Evolutionary conservation across 2,797 vertebrate genomes (phyloP).

Genomic region (Coregonus ussuriensis): DNA sequence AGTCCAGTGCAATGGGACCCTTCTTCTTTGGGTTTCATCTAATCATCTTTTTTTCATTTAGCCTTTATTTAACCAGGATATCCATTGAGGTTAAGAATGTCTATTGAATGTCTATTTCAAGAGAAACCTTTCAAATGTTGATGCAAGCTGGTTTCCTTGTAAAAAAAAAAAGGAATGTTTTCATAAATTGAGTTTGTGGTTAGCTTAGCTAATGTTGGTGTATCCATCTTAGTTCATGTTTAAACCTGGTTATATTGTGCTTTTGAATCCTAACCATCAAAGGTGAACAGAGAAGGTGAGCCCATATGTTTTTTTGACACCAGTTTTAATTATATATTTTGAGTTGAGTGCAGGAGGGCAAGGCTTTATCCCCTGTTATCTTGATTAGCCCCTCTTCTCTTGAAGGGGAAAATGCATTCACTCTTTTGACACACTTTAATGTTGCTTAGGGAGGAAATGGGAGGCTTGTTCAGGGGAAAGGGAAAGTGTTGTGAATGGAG

Average conservation of each 20-base stretch:
- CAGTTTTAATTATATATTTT: constrained; percentile 3
- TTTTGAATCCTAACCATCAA: not conserved
- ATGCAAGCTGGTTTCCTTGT: not conserved
- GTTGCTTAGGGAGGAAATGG: constrained; percentile 57
- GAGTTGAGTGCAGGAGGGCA: too few relatives aligned
- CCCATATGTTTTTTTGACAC: constrained; percentile 44
- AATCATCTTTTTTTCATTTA: not conserved
- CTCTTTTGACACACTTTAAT: constrained; percentile 59
- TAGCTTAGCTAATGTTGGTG: not conserved
- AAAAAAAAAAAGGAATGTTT: not conserved
- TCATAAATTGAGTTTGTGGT: not conserved
- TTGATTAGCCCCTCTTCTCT: constrained; percentile 45
- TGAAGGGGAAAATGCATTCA: constrained; percentile 59
- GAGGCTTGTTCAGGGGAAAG: too few relatives aligned
- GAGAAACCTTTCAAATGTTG: not conserved
- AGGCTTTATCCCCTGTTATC: not conserved
- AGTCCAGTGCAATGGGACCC: not conserved
- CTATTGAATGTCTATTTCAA: not conserved
- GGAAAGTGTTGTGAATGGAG: too few relatives aligned
- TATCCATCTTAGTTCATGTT: not conserved
- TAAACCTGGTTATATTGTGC: not conserved
- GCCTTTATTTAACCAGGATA: not conserved
- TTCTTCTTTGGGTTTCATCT: not conserved
- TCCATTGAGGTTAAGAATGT: not conserved
- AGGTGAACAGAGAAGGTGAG: constrained; percentile 53